Base-by-base conservation (phyloP, 2,797 vertebrate species). In the Myiothlypis chrysogaster region DNA sequence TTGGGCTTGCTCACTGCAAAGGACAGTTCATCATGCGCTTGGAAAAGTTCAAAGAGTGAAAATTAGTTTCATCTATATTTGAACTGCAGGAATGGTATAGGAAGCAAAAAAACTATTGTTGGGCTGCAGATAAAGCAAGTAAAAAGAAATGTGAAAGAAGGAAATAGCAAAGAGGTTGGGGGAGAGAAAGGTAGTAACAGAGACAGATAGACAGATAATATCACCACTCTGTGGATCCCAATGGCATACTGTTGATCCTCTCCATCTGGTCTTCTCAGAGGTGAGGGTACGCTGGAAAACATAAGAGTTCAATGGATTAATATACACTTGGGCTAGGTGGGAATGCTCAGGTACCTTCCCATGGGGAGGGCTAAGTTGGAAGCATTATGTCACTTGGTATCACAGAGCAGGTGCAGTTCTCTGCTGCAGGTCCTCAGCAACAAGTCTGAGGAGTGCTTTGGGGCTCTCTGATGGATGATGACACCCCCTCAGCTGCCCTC, bases 241-340 rank as follows among this genome's bases (percentile, higher is more conserved):
- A n/a, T 0, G 0, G 6, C 27, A 19, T 37, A 19, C 23, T 2
- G 2, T 44, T 66, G 8, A 44, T 59, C 32, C 22, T 43, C 6
- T 27, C 15, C 27, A 19, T 50, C 22, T 66, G 18, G 19, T 23
- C 32, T 35, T 43, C 35, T 73, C 56, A 3, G 18, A 27, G 32
- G 12, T 35, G 44, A 50, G 3, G 6, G 12, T 35, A 1, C 14
- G 9, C 32, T 10, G 5, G 9, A 23, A 59, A 84, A 50, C 14
- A 24, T 1, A 17, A 14, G 37, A 52, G 4, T 37, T 59, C 37
- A 71, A 6, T 3, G 9, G 12, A 21, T 37, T 32, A 16, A 10
- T 46, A 8, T 20, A 17, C 0, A 1, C 4, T 37, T 8, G 9
- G 49, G n/a, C 17, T 27, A 23, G 7, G 5, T 28, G 30, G 37